Percentiles rank a stretch among this genome's conserved stretches.
These are phyloP conservation scores for Argopecten irradians DNA, from an alignment of 1,140 invertebrate genomes.

Conservation along the genomic window DNA sequence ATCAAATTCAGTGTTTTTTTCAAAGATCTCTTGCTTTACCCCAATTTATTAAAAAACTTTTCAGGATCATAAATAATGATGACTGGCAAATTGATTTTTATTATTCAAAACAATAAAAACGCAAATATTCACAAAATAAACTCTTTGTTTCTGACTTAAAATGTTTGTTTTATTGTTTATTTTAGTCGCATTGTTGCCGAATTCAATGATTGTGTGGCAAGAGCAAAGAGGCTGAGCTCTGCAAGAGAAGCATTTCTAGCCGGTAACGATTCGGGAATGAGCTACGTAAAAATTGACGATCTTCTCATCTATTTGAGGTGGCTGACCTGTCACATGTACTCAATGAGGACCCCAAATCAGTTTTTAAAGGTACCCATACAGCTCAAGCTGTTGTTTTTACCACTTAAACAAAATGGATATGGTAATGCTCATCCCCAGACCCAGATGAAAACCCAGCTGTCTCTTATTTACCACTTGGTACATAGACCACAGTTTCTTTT, in stretches of 20 bases:
- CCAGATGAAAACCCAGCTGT: too few species aligned
- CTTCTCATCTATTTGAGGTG: constrained; percentile 74
- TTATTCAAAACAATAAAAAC: too few species aligned
- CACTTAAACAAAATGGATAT: too few species aligned
- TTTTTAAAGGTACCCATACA: constrained; percentile 72
- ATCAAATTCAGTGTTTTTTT: too few species aligned
- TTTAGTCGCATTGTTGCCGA: constrained; percentile 72
- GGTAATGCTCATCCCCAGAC: too few species aligned
- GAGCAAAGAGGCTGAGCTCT: constrained; percentile 69
- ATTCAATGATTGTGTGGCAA: constrained; percentile 73
- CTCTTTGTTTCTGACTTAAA: background rate
- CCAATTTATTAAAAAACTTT: too few species aligned
- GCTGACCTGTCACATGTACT: constrained; percentile 74
- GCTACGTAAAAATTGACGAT: constrained; percentile 70
- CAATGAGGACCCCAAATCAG: constrained; percentile 73
- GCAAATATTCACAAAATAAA: constrained; percentile 16
- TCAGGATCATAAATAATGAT: too few species aligned
- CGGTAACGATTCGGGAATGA: constrained; percentile 58
- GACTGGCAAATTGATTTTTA: too few species aligned
- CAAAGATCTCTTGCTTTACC: too few species aligned
- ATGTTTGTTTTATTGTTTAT: background rate
- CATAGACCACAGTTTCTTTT: background rate
- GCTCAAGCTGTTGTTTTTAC: too few species aligned
- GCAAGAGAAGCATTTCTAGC: constrained; percentile 66
- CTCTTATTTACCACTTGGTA: constrained; percentile 34